Base-by-base conservation (phyloP, 2,797 vertebrate genomes). In the Gambusia yucatana region DNA sequence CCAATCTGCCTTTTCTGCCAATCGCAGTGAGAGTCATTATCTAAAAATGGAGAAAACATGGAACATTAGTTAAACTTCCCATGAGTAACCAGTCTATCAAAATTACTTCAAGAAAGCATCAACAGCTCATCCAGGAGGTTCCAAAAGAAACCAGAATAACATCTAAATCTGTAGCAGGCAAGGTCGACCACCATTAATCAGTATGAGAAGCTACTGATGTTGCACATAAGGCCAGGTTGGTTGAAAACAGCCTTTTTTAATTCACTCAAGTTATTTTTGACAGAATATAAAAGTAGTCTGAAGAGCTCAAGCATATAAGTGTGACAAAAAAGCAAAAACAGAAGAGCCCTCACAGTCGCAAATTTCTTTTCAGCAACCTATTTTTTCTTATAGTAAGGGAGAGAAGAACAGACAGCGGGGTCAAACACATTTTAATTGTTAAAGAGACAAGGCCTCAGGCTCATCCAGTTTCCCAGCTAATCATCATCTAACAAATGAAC, bases 401-500 rank as follows among this genome's bases (percentile, higher is more conserved):
- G 59, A 65, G 14, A 33, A 69, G 65, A 77, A 44, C 5, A 78
- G 16, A 55, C 14, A 28, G 7, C 25, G 72, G 39, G 17, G 22
- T 81, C 77, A 16, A 74, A 28, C 47, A 65, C 41, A 41, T 82
- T 55, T 81, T 73, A 76, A 77, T 83, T 36, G 46, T 71, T 39
- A 82, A 50, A 67, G 44, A 83, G 7, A 81, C 52, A 78, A 61
- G 43, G 78, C 78, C 78, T 63, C 43, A 50, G 75, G 59, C 81
- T 81, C 82, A 85, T 86, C 78, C 88, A 85, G 77, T 57, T 75
- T 50, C 65, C 75, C 41, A 70, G 57, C 52, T 83, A 59, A 81
- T 72, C 73, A 72, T 86, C 78, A 89, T 85, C 84, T 41, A 85
- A 84, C 73, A 78, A 84, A 81, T 59, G 41, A 76, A 69, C 79